These are phyloP conservation scores for Odontophorus gujanensis DNA, from an alignment of 2,113 vertebrate species.

Conservation along the genomic window DNA sequence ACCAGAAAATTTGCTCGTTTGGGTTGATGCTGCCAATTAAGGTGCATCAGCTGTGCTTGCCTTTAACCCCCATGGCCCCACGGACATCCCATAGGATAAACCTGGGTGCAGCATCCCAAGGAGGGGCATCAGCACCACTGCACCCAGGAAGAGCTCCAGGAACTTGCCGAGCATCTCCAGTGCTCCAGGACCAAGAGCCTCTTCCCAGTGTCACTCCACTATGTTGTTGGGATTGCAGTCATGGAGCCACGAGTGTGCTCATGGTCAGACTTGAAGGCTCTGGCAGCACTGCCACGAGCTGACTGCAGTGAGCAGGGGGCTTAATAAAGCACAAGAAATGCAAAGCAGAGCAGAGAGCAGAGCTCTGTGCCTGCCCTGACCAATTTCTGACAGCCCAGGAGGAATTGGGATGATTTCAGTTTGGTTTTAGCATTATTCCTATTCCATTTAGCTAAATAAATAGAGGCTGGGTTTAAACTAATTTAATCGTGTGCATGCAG, in stretches of 20 bases:
- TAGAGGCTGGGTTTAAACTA: slow-evolving; percentile 25
- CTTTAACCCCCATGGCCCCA: background rate
- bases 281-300: background rate
- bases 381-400: background rate
- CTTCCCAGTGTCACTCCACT: background rate
- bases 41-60: background rate
- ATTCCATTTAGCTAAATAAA: slow-evolving; percentile 59
- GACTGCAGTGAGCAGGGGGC: background rate
- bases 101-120: background rate
- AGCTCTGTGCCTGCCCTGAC: background rate
- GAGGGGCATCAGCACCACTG: background rate
- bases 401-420: background rate
- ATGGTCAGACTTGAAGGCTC: background rate
- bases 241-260: fast-evolving
- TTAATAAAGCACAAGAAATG: background rate
- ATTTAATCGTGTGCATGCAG: background rate
- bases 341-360: background rate
- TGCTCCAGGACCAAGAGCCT: background rate
- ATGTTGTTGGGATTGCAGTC: background rate
- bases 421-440: slow-evolving; percentile 20
- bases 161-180: background rate
- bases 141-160: background rate
- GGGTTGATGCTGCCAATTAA: background rate
- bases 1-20: background rate
- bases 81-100: background rate